Evolutionary conservation across 2,888 invertebrate species (phyloP).

Genomic region (Sipha maydis): DNA sequence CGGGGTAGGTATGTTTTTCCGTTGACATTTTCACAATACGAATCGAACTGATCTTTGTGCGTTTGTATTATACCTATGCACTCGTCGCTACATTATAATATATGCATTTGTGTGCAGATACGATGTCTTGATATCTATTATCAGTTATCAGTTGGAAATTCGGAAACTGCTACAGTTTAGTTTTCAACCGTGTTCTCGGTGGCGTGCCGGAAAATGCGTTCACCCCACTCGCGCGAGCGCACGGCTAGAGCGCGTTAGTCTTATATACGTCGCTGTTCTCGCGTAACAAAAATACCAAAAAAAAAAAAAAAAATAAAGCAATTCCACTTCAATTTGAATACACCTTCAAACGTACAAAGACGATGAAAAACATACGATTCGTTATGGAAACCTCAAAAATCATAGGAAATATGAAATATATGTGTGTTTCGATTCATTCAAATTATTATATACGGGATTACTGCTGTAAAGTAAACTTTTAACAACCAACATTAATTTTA

Average conservation of each 20-base stretch:
- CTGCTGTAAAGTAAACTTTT: conserved; percentile 10
- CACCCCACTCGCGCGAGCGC: not conserved
- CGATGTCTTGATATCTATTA: not conserved
- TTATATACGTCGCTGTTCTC: not conserved
- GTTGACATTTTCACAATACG: not conserved
- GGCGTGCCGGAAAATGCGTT: not conserved
- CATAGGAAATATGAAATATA: not conserved
- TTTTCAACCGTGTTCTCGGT: not conserved
- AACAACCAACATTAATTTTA: not conserved
- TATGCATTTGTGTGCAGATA: not conserved
- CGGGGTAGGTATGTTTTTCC: not conserved
- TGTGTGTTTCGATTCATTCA: not conserved
- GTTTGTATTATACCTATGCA: no score
- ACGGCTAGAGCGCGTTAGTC: not conserved
- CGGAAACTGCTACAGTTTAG: not conserved
- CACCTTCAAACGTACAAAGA: not conserved
- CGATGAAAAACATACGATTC: not conserved
- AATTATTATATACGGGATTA: not conserved
- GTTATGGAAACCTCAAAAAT: not conserved
- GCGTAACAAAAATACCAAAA: not conserved
- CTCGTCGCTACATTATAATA: not conserved
- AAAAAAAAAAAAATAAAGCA: not conserved
- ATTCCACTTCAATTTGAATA: no score
- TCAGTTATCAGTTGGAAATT: not conserved
- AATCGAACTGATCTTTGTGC: not conserved